Conservation (phyloP, 2,888 invertebrate genomes). For the Acrobasis repandana region DNA sequence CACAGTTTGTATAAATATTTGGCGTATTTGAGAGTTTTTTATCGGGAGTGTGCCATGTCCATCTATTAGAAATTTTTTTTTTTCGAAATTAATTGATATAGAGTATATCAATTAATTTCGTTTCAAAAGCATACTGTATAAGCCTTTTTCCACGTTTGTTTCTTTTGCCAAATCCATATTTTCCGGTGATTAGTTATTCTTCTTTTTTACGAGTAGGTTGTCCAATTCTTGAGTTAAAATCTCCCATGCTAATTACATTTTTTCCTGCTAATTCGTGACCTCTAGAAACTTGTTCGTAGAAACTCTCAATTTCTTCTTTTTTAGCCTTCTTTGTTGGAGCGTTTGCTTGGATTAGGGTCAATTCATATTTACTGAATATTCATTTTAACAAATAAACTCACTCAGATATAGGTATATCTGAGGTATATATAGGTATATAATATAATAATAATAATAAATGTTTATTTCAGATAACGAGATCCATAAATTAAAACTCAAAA, state of each 20-base stretch:
- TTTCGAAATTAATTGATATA: neutral
- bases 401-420: neutral
- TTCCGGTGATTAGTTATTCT: neutral
- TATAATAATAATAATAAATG: too few species aligned
- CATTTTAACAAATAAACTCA: neutral
- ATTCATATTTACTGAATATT: neutral
- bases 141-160: neutral
- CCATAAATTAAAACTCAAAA: too few species aligned
- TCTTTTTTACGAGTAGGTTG: neutral
- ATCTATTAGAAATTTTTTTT: neutral
- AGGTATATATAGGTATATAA: neutral
- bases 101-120: neutral
- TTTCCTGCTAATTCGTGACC: neutral
- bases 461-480: slow-evolving; percentile 14
- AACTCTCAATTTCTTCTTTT: neutral
- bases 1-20: too few species aligned
- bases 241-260: neutral
- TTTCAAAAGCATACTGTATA: neutral
- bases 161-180: neutral
- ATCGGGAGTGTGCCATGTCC: neutral
- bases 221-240: neutral
- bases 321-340: neutral
- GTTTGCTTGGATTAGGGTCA: neutral
- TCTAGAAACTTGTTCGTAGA: neutral
- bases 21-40: too few species aligned